These are phyloP conservation scores for Pheosia tremula DNA, from an alignment of 2,888 invertebrate genomes.

Conservation along the genomic window DNA sequence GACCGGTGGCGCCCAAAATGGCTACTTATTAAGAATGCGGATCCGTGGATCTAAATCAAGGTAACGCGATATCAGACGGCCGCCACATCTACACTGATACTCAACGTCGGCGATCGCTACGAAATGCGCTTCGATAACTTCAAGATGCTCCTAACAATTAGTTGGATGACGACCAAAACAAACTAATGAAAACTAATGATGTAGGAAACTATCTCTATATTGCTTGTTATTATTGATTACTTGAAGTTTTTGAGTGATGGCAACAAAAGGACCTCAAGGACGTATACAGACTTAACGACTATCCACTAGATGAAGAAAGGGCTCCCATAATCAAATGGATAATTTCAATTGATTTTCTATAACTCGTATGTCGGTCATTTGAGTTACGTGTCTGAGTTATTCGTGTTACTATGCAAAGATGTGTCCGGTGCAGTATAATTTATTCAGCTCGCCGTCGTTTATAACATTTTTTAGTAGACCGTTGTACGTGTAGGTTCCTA, in stretches of 20 bases:
- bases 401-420: neutral
- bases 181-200: too few relatives aligned
- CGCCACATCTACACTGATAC: conserved; percentile 50
- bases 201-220: too few relatives aligned
- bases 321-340: neutral
- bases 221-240: too few relatives aligned
- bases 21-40: conserved; percentile 80
- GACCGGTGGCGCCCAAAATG: conserved; percentile 69
- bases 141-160: conserved; percentile 10
- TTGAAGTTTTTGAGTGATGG: too few relatives aligned
- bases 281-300: too few relatives aligned
- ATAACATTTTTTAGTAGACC: conserved; percentile 26
- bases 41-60: conserved; percentile 78
- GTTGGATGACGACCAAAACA: neutral
- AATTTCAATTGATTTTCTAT: neutral
- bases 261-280: too few relatives aligned
- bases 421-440: conserved; percentile 17
- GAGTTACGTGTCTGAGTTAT: neutral
- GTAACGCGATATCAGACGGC: conserved; percentile 66
- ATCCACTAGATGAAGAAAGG: too few relatives aligned
- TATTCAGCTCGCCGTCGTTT: conserved; percentile 25
- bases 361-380: neutral
- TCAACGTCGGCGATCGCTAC: conserved; percentile 44
- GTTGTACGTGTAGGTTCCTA: conserved; percentile 24
- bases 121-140: conserved; percentile 27